phyloP scores from a whole-genome alignment of 2,888 invertebrate species.

The Lycocerus yunnanus region DNA sequence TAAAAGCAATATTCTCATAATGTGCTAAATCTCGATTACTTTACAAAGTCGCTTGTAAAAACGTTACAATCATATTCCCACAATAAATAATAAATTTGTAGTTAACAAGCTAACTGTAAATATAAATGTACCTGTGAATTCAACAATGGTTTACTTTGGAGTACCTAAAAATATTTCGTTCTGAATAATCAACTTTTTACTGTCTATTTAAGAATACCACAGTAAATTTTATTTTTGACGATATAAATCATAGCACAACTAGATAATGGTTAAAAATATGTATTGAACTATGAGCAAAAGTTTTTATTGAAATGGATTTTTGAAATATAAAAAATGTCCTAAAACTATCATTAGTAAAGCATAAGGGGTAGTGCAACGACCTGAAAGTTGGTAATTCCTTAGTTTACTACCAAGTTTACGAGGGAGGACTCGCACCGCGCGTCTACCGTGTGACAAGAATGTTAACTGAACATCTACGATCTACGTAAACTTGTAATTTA shows the following conservation, averaged over 20 bases:
- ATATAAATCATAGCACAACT: background rate
- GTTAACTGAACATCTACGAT: constrained; percentile 21
- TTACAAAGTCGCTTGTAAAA: background rate
- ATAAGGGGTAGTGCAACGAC: constrained; percentile 25
- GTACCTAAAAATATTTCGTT: background rate
- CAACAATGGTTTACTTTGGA: background rate
- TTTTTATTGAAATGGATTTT: background rate
- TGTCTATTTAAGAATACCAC: background rate
- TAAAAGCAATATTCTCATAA: background rate
- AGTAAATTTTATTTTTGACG: too few species aligned
- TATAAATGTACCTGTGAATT: background rate
- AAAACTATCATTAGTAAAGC: constrained; percentile 9
- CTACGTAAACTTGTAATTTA: constrained; percentile 17
- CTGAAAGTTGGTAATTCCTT: constrained; percentile 20
- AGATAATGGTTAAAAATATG: background rate
- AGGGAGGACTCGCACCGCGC: constrained; percentile 18
- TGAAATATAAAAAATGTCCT: background rate
- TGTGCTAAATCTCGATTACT: background rate
- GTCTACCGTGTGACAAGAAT: constrained; percentile 26
- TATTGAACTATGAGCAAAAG: background rate
- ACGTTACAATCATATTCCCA: background rate
- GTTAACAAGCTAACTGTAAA: constrained; percentile 2
- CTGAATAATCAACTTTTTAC: background rate
- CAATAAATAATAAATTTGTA: constrained; percentile 2
- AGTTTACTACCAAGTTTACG: constrained; percentile 21